phyloP scores from a whole-genome alignment of 53 echinoderm and acorn worm genomes.

The Glandiceps talaboti region DNA sequence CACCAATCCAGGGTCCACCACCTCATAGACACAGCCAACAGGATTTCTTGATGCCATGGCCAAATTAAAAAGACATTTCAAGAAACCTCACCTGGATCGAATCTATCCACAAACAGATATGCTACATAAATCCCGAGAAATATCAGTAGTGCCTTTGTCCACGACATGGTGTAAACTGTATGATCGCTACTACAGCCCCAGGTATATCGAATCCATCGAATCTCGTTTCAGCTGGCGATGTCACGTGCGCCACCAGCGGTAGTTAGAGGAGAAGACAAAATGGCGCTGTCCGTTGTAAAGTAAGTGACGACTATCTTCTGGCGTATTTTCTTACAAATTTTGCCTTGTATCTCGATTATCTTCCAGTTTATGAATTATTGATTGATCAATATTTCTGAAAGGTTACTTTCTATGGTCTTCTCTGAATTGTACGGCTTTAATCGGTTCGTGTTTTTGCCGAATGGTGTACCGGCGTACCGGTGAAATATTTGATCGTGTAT shows the following conservation, averaged over 20 bases:
- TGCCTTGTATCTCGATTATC: not conserved
- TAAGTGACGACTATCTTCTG: not conserved
- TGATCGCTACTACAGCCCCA: too few species aligned
- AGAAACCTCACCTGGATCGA: constrained; percentile 15
- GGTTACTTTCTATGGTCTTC: too few species aligned
- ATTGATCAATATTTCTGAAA: too few species aligned
- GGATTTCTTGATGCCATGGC: too few species aligned
- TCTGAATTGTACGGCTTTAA: too few species aligned
- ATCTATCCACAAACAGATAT: constrained; percentile 12
- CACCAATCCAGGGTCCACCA: too few species aligned
- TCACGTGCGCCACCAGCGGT: not conserved
- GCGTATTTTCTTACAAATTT: not conserved
- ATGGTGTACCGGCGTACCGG: not conserved
- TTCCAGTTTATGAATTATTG: not conserved
- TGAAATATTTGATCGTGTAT: too few species aligned
- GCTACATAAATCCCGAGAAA: constrained; percentile 11
- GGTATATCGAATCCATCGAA: too few species aligned
- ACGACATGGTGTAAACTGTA: constrained; percentile 1
- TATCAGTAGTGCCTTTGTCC: constrained; percentile 5
- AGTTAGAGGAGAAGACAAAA: not conserved
- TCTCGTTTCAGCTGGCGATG: too few species aligned
- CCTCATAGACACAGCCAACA: too few species aligned
- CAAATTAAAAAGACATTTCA: too few species aligned
- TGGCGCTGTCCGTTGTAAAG: not conserved
- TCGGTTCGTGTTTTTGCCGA: too few species aligned